Evolutionary conservation across 2,113 vertebrate genomes (phyloP), one percentile per base, ranked within the genome.

Genomic region (Anhinga rufa): DNA sequence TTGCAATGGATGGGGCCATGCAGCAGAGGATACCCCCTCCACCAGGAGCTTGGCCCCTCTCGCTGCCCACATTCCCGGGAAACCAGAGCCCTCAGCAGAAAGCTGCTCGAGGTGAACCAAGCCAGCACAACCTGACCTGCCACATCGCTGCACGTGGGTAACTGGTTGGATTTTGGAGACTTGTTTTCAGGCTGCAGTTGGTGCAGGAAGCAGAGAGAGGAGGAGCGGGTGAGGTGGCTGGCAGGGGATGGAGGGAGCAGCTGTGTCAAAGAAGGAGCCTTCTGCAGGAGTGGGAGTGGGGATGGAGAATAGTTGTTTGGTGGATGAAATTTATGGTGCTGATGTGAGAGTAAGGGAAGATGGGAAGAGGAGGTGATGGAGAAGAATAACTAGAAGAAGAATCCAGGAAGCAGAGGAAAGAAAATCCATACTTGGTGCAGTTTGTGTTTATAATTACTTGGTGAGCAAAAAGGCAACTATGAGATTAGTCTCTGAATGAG

Each of bases 71-170:
- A 2, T 25, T 72, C 48, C 54, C 2, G 8, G 38, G 44, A 81
- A 64, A 88, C 49, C 15, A 40, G 28, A 9, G 16, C n/a, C 58
- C 3, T 2, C 66, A 42, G 51, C 4, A 8, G 51, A 81, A 81
- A 70, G 40, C 40, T 9, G 7, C 48, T 86, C 5, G 4, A 24
- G 52, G 49, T 78, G 68, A 69, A 69, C 48, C 36, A 83, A 62
- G 68, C 2, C 2, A 44, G 15, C 28, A 22, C 8, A 5, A 48
- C 28, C 60, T 1, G 10, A 54, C 40, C 48, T 89, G n/a, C 20
- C 2, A 1, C 1, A 0, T 90, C 2, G 1, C 58, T 17, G 82
- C 3, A 5, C 2, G 0, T 20, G 32, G 24, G 21, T 84, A 70
- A 40, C 36, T 74, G 69, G 9, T 17, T 74, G 17, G 7, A 11